Conservation (phyloP, 2,113 vertebrate genomes). For the Todiramphus chloris region DNA sequence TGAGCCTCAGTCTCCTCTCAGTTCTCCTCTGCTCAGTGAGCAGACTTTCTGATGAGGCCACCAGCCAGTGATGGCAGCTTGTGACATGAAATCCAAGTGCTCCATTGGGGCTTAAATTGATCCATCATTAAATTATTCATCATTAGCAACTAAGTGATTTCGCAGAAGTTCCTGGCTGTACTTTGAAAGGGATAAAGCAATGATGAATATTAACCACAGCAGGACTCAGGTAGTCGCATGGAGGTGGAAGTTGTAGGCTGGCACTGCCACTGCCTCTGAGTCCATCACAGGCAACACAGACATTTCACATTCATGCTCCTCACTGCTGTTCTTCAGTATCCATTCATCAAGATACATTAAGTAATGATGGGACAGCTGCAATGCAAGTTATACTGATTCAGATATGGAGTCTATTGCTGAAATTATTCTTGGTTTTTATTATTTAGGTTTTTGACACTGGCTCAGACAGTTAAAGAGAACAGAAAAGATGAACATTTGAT, state of each 20-base stretch:
- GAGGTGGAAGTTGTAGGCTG: background rate
- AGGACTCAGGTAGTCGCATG: background rate
- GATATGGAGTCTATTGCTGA: background rate
- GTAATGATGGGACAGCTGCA: background rate
- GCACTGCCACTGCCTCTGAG: fast-evolving
- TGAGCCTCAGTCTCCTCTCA: background rate
- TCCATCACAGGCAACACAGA: background rate
- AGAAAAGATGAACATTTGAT: background rate
- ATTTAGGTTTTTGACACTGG: background rate
- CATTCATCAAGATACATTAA: background rate
- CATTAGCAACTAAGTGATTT: background rate
- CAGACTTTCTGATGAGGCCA: background rate
- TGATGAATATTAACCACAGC: background rate
- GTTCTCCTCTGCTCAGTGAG: background rate
- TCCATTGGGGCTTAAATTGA: background rate
- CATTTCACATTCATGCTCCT: background rate
- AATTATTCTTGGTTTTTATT: background rate
- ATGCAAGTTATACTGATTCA: background rate
- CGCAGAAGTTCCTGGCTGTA: background rate
- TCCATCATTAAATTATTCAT: background rate
- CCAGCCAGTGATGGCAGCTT: background rate
- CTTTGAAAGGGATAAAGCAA: background rate
- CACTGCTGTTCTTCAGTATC: background rate
- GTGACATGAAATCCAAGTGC: background rate
- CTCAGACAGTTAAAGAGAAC: background rate